Conservation (phyloP, 2,113 vertebrate genomes). For the Poeciliopsis occidentalis region DNA sequence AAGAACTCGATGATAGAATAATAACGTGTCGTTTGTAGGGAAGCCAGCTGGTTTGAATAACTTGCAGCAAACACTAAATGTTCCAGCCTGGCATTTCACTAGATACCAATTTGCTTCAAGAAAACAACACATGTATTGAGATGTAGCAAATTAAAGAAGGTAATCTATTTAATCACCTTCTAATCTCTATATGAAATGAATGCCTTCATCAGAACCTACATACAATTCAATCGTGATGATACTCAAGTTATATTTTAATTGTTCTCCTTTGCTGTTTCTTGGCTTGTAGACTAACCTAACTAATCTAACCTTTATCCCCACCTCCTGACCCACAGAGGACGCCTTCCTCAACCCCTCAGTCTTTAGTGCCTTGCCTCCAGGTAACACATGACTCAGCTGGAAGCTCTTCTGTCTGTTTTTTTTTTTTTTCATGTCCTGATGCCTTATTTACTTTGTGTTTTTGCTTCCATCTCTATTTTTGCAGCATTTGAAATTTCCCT, state of each 20-base stretch:
- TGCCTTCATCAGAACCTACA: not conserved
- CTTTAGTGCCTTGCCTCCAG: slow-evolving; percentile 79
- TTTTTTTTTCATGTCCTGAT: not conserved
- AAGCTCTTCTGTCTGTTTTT: slow-evolving; percentile 7
- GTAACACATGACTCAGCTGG: slow-evolving; percentile 66
- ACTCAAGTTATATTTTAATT: slow-evolving; percentile 20
- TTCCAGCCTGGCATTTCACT: too few relatives aligned
- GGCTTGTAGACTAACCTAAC: slow-evolving; percentile 62
- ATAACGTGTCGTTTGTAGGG: not conserved
- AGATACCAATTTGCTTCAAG: too few relatives aligned
- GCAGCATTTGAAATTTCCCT: too few relatives aligned
- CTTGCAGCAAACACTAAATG: too few relatives aligned
- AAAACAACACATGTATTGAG: too few relatives aligned
- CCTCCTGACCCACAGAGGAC: slow-evolving; percentile 75
- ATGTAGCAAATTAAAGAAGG: too few relatives aligned
- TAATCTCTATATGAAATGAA: not conserved
- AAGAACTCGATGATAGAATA: not conserved
- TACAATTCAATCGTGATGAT: not conserved
- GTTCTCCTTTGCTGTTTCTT: slow-evolving; percentile 39
- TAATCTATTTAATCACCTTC: too few relatives aligned
- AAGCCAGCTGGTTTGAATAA: not conserved
- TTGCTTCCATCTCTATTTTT: too few relatives aligned
- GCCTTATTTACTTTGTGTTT: not conserved
- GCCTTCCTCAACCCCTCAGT: slow-evolving; percentile 75
- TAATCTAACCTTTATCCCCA: slow-evolving; percentile 72